phyloP scores from a whole-genome alignment of 2,113 vertebrate species.

The Pygoscelis antarcticus region DNA sequence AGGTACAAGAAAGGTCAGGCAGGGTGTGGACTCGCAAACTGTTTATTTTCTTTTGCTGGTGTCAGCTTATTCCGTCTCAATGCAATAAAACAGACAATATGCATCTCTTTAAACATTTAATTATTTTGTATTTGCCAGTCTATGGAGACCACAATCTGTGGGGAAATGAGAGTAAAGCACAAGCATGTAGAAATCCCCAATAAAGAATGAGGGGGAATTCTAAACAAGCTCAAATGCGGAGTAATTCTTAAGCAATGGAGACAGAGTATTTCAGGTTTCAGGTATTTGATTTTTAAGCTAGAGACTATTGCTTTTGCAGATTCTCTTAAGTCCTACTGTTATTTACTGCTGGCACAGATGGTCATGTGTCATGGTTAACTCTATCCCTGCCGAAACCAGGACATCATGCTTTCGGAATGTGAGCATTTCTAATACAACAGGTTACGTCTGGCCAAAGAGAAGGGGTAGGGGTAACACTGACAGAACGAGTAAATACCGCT shows the following conservation, averaged over 20 bases:
- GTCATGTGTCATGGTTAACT: no score
- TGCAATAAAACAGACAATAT: conserved; percentile 63
- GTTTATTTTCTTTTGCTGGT: conserved; percentile 56
- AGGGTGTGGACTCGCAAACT: conserved; percentile 46
- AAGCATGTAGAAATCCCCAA: neutral
- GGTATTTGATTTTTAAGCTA: neutral
- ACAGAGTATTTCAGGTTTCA: neutral
- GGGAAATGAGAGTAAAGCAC: conserved; percentile 25
- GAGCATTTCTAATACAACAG: neutral
- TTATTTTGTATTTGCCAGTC: conserved; percentile 66
- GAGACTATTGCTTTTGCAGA: neutral
- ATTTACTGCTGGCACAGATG: neutral
- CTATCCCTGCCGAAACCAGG: no score
- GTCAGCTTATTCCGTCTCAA: conserved; percentile 70
- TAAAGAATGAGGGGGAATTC: neutral
- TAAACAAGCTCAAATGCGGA: neutral
- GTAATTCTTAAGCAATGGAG: neutral
- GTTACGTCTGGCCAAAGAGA: neutral
- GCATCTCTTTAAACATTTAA: conserved; percentile 64
- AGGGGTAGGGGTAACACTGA: neutral
- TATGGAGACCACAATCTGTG: neutral
- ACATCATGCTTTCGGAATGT: neutral
- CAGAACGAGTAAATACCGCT: neutral
- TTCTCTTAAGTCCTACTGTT: neutral
- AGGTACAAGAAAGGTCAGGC: conserved; percentile 62